These are phyloP conservation scores for Manis pentadactyla DNA, from an alignment of 2,797 vertebrate species.

Conservation along the genomic window DNA sequence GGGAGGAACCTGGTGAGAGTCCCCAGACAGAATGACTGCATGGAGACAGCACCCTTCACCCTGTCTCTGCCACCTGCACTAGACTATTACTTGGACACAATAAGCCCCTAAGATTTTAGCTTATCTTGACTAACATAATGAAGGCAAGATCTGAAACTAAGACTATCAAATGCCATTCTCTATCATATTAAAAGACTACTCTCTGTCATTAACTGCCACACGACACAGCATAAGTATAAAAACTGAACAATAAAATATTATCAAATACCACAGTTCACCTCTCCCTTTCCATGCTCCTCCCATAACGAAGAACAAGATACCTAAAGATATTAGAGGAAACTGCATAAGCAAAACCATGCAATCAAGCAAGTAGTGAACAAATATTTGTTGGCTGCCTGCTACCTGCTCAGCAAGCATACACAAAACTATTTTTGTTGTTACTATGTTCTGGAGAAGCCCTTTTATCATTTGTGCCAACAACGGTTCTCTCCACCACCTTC, in stretches of 20 bases:
- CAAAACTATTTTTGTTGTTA: background rate
- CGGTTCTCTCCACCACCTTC: background rate
- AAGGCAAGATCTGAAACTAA: background rate
- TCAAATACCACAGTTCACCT: background rate
- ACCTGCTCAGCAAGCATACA: background rate
- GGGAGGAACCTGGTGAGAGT: background rate
- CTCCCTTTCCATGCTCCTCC: background rate
- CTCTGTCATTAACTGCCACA: background rate
- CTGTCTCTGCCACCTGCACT: background rate
- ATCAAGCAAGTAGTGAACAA: background rate
- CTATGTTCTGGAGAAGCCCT: background rate
- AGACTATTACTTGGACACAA: background rate
- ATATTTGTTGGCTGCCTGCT: background rate
- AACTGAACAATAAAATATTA: background rate
- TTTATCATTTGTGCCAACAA: background rate
- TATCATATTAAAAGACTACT: background rate
- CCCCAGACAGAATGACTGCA: background rate
- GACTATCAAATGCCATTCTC: background rate
- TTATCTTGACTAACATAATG: background rate
- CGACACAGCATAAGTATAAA: background rate
- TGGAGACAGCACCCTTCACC: background rate
- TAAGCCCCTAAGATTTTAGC: background rate
- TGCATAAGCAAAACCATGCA: background rate
- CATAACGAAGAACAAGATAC: background rate
- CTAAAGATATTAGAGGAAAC: background rate